These are phyloP conservation scores for Ophonus ardosiacus DNA, from an alignment of 2,888 invertebrate species.

Conservation along the genomic window DNA sequence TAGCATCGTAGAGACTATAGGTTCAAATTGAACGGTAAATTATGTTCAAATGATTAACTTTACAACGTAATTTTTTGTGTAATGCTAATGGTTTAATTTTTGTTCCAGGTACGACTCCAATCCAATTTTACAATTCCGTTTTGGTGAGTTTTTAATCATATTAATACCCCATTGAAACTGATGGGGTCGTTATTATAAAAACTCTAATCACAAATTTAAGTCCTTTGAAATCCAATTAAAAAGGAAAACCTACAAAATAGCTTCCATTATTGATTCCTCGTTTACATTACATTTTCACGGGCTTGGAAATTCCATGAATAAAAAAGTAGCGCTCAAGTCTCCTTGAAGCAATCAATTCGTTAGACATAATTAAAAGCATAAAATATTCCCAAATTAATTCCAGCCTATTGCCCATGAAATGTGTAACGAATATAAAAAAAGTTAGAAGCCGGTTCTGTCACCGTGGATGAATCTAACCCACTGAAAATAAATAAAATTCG, in stretches of 20 bases:
- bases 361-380: slow-evolving; percentile 18
- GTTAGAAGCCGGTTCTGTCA: slow-evolving; percentile 7
- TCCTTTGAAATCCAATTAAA: slow-evolving; percentile 41
- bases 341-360: slow-evolving; percentile 13
- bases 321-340: slow-evolving; percentile 22
- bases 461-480: not conserved
- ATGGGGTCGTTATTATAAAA: not conserved
- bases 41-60: not conserved
- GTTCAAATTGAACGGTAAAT: not conserved
- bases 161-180: not conserved
- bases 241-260: slow-evolving; percentile 36
- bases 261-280: slow-evolving; percentile 33
- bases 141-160: slow-evolving; percentile 28
- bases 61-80: not conserved
- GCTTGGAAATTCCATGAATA: slow-evolving; percentile 41
- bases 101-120: slow-evolving; percentile 28
- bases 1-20: no score
- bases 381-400: slow-evolving; percentile 33
- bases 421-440: slow-evolving; percentile 25
- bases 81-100: not conserved
- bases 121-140: slow-evolving; percentile 3
- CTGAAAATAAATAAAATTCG: slow-evolving; percentile 23
- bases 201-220: slow-evolving; percentile 18
- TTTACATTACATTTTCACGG: slow-evolving; percentile 31
- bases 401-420: slow-evolving; percentile 4